phyloP scores from a whole-genome alignment of 2,797 vertebrate genomes.

The Botia kubotai region DNA sequence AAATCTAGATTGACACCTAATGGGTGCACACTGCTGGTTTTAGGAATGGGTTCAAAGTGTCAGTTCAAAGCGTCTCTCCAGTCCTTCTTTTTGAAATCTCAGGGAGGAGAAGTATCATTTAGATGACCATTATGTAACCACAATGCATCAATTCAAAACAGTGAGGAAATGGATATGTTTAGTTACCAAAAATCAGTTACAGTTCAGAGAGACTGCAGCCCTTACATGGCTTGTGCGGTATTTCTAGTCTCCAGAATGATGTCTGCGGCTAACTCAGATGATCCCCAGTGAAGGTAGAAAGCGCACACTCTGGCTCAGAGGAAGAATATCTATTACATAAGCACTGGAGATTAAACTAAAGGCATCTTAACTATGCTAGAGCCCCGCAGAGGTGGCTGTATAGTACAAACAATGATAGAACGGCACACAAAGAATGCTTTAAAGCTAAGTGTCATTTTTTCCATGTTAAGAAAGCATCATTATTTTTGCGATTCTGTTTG shows the following conservation, averaged over 20 bases:
- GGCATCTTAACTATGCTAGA: constrained; percentile 75
- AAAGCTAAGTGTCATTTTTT: background rate
- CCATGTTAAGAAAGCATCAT: too few species aligned
- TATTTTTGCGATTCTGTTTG: background rate
- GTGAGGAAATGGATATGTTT: background rate
- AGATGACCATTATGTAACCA: background rate
- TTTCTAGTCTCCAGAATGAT: constrained; percentile 9
- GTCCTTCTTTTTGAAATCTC: too few species aligned
- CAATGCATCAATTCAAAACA: constrained; percentile 9
- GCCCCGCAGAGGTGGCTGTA: constrained; percentile 65
- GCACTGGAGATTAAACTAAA: constrained; percentile 72
- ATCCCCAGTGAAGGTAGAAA: constrained; percentile 40
- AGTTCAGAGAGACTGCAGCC: background rate
- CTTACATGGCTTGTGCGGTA: background rate
- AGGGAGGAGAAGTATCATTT: background rate
- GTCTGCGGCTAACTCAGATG: constrained; percentile 35
- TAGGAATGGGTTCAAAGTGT: background rate
- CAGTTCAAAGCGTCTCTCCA: too few species aligned
- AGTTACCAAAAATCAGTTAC: background rate
- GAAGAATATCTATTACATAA: constrained; percentile 79
- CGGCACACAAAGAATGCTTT: constrained; percentile 2
- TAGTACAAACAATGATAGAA: constrained; percentile 51
- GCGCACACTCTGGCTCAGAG: constrained; percentile 59
- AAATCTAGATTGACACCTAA: background rate
- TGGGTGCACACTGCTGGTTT: background rate